Evolutionary conservation across 2,797 vertebrate genomes (phyloP).

Genomic region (Siniperca obscura): DNA sequence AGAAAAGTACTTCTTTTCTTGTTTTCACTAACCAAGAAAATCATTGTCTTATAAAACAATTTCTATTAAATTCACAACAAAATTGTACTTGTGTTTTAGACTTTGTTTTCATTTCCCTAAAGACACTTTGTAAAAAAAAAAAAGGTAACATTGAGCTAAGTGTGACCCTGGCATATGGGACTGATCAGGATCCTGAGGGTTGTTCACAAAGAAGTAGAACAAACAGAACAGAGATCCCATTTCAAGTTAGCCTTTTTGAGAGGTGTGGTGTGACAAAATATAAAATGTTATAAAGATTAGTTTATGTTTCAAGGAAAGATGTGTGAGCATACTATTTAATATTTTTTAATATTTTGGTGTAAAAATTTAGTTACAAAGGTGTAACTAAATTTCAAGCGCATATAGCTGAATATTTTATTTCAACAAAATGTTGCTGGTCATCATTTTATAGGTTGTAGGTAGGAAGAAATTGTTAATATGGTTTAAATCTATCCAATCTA

Average conservation of each 20-base stretch:
- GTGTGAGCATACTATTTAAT: background rate
- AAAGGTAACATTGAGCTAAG: background rate
- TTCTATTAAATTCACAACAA: background rate
- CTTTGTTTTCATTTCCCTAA: conserved; percentile 14
- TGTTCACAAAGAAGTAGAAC: conserved; percentile 59
- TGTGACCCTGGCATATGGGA: conserved; percentile 77
- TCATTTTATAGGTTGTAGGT: background rate
- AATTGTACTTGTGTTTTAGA: conserved; percentile 31
- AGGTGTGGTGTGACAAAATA: background rate
- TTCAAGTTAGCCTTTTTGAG: conserved; percentile 1
- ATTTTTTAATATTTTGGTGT: too few species aligned
- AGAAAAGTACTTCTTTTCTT: conserved; percentile 42
- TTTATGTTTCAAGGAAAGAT: background rate
- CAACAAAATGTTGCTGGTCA: background rate
- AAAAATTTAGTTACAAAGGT: too few species aligned
- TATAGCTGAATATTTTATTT: background rate
- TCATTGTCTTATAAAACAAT: conserved; percentile 8
- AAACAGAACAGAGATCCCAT: conserved; percentile 38
- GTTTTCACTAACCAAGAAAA: conserved; percentile 15
- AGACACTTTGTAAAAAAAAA: conserved; percentile 9
- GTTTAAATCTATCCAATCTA: conserved; percentile 48
- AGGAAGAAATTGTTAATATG: conserved; percentile 9
- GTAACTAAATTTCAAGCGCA: background rate
- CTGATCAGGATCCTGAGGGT: conserved; percentile 64
- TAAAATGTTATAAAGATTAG: background rate